Base-by-base conservation (phyloP, 1,140 invertebrate genomes). In the Frieseomelitta varia region DNA sequence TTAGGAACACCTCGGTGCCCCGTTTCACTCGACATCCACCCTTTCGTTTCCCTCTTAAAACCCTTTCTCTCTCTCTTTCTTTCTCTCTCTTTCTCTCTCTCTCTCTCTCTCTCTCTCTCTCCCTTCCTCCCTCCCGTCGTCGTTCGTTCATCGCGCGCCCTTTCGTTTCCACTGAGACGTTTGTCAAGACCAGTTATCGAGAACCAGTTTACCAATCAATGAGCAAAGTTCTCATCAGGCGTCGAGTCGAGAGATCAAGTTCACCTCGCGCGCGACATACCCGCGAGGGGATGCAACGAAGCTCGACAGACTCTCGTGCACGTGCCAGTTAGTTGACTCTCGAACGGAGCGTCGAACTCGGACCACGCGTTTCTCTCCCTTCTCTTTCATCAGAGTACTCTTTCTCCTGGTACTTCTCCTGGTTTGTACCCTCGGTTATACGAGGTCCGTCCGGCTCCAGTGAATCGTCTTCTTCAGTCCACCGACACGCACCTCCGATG, bases 271-370 rank as follows among this genome's bases (percentile, higher is more conserved):
- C 19, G 77, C 55, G n/a, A 27, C 27, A 30, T 17, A 24, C n/a
- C 58, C 58, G 81, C 51, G 71, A 79, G 55, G 69, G 79, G 69
- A 65, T 80, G 77, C 77, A 72, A 56, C 74, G 47, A 24, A 61
- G 65, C 61, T 79, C 68, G 63, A 72, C 61, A 65, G 72, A 53
- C 65, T 83, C 51, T 51, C 30, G 85, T 69, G 67, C 88, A 87
- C 88, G 87, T 90, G 88, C 76, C 58, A 82, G 47, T 71, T 87
- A 56, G 75, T 56, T 30, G 6, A 34, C 30, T 67, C 24, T 71
- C 24, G 0, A 4, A 53, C 58, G 79, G 75, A 85, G 83, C 86
- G 84, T 77, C 81, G 87, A 71, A 81, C 79, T 78, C 86, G 56
- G 56, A 51, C 53, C 76, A 61, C 79, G 79, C 75, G 87, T 80